Conservation (phyloP, 1,140 invertebrate genomes). For the Drosophila nannoptera region DNA sequence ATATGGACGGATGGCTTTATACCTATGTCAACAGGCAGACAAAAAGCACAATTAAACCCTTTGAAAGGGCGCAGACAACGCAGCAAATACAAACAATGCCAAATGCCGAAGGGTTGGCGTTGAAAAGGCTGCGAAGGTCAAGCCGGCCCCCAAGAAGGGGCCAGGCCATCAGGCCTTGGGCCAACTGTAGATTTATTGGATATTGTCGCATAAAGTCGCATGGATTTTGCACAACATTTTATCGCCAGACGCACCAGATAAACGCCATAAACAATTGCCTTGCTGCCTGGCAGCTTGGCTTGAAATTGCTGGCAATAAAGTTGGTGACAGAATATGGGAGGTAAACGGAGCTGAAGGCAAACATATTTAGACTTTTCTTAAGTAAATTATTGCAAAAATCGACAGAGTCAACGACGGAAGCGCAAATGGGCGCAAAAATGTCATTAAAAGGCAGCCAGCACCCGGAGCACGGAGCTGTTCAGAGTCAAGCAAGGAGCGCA, state of each 20-base stretch:
- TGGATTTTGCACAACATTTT: constrained; percentile 70
- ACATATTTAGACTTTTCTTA: constrained; percentile 70
- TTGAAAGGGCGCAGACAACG: constrained; percentile 60
- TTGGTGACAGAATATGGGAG: neutral
- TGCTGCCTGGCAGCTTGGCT: constrained; percentile 3
- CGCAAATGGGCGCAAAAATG: constrained; percentile 73
- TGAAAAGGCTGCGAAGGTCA: constrained; percentile 52
- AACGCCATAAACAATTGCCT: constrained; percentile 70
- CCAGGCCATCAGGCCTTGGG: constrained; percentile 13
- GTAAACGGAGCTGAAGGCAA: constrained; percentile 6
- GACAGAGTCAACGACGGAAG: constrained; percentile 59
- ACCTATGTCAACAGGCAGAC: constrained; percentile 67
- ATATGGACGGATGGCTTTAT: constrained; percentile 20
- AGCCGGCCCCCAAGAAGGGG: constrained; percentile 1
- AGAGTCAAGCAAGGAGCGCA: constrained; percentile 1
- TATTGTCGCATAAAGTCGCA: constrained; percentile 65
- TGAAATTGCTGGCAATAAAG: constrained; percentile 33
- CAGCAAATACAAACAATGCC: constrained; percentile 60
- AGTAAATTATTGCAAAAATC: constrained; percentile 74
- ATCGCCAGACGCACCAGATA: constrained; percentile 67
- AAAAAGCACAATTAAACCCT: constrained; percentile 75
- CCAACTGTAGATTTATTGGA: constrained; percentile 65
- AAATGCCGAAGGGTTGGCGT: constrained; percentile 27
- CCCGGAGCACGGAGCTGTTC: constrained; percentile 2
- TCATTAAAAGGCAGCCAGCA: constrained; percentile 62